These are phyloP conservation scores for Belgica antarctica DNA, from an alignment of 2,888 invertebrate genomes.

Conservation along the genomic window DNA sequence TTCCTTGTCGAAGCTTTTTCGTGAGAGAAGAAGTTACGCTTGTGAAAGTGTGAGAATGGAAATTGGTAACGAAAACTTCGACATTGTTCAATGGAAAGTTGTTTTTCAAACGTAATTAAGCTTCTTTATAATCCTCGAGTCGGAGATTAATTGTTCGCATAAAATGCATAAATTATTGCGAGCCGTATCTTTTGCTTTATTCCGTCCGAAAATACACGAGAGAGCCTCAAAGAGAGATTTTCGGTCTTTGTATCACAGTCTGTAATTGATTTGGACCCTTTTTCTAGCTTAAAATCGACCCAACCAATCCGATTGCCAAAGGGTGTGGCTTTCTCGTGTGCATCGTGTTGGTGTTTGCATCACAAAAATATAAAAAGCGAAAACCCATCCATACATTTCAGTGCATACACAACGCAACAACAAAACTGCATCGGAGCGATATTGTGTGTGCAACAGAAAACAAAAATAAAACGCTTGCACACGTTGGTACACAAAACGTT, in stretches of 20 bases:
- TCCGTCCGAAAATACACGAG: not conserved
- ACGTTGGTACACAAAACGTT: constrained; percentile 32
- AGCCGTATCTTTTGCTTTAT: not conserved
- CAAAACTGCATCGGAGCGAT: constrained; percentile 43
- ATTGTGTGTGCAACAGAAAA: constrained; percentile 43
- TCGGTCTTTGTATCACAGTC: not conserved
- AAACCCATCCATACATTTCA: constrained; percentile 40
- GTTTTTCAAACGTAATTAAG: not conserved
- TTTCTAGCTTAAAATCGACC: constrained; percentile 13
- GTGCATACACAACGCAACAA: constrained; percentile 44
- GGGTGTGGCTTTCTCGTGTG: constrained; percentile 40
- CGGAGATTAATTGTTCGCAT: constrained; percentile 24
- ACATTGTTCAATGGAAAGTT: constrained; percentile 7
- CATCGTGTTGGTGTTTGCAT: constrained; percentile 43
- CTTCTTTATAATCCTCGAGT: not conserved
- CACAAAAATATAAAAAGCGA: constrained; percentile 29
- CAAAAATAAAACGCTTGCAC: constrained; percentile 22
- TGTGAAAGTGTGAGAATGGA: not conserved
- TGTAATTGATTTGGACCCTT: constrained; percentile 43
- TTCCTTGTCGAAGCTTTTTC: not conserved
- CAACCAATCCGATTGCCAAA: constrained; percentile 42
- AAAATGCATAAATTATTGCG: constrained; percentile 2
- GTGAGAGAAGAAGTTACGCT: not conserved
- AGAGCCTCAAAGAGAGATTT: not conserved
- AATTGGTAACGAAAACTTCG: not conserved